These are phyloP conservation scores for Formica selysi DNA, from an alignment of 1,140 invertebrate species.

Conservation along the genomic window DNA sequence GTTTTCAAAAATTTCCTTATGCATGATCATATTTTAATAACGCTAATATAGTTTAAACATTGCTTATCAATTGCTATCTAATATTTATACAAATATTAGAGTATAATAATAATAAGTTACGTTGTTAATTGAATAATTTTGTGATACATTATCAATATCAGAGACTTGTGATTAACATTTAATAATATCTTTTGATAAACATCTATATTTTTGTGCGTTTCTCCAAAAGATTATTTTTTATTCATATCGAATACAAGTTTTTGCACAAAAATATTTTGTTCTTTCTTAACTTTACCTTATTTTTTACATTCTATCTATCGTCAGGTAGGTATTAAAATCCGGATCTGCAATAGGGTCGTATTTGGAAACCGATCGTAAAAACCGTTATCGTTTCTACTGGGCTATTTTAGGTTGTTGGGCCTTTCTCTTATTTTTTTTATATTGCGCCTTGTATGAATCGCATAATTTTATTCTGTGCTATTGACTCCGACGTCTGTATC, in stretches of 20 bases:
- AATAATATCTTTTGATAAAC: neutral
- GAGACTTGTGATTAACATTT: no score
- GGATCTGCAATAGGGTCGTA: neutral
- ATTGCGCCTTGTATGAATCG: slow-evolving; percentile 77
- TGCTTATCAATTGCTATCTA: neutral
- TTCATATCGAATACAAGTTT: neutral
- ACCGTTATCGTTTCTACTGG: slow-evolving; percentile 12
- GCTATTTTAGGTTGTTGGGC: slow-evolving; percentile 71
- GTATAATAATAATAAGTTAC: neutral
- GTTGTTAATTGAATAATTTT: neutral
- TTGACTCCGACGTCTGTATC: slow-evolving; percentile 77
- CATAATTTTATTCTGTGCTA: slow-evolving; percentile 82
- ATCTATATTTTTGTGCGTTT: neutral
- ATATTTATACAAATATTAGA: neutral
- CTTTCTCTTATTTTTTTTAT: slow-evolving; percentile 53
- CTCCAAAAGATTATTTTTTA: neutral
- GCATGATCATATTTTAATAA: neutral
- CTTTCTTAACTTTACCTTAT: neutral
- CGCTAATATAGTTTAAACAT: neutral
- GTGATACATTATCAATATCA: neutral
- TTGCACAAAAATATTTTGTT: neutral
- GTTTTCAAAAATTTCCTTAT: slow-evolving; percentile 34
- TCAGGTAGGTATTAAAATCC: neutral
- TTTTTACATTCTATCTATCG: neutral
- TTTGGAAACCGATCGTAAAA: slow-evolving; percentile 52